Conservation (phyloP, 2,888 invertebrate genomes). For the Cerceris rybyensis region DNA sequence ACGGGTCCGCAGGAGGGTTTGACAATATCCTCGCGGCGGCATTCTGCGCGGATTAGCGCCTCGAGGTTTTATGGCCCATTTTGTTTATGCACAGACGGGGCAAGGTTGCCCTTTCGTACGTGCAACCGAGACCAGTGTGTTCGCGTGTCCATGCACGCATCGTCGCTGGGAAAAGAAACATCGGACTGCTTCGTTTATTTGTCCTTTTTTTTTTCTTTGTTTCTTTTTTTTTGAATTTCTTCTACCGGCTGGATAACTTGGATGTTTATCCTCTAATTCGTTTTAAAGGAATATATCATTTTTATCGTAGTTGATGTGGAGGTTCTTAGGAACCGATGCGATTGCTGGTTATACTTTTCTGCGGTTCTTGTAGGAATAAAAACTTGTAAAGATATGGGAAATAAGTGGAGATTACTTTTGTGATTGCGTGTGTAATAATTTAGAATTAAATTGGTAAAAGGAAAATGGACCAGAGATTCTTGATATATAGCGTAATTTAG, state of each 20-base stretch:
- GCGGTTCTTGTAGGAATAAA: too few species aligned
- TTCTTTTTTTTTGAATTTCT: conserved; percentile 8
- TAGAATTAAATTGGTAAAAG: too few species aligned
- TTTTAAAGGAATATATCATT: background rate
- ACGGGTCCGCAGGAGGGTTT: conserved; percentile 72
- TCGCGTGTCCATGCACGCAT: conserved; percentile 12
- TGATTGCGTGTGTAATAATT: too few species aligned
- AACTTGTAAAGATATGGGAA: too few species aligned
- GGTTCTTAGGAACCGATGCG: background rate
- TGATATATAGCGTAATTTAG: too few species aligned
- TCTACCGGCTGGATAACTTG: background rate
- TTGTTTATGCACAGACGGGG: conserved; percentile 70
- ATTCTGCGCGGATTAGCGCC: conserved; percentile 71
- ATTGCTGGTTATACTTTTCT: background rate
- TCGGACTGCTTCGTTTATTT: too few species aligned
- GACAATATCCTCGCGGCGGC: conserved; percentile 75
- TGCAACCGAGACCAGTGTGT: conserved; percentile 8
- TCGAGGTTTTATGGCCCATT: conserved; percentile 70
- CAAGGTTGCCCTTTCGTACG: conserved; percentile 64
- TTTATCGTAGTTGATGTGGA: background rate
- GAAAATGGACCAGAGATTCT: too few species aligned
- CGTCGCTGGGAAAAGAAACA: background rate
- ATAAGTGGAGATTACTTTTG: too few species aligned
- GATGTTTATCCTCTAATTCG: background rate
- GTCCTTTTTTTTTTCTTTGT: too few species aligned